Percentiles rank a stretch among this genome's conserved stretches.
Conservation (phyloP, 1,140 invertebrate genomes). For the Oppia nitens region DNA sequence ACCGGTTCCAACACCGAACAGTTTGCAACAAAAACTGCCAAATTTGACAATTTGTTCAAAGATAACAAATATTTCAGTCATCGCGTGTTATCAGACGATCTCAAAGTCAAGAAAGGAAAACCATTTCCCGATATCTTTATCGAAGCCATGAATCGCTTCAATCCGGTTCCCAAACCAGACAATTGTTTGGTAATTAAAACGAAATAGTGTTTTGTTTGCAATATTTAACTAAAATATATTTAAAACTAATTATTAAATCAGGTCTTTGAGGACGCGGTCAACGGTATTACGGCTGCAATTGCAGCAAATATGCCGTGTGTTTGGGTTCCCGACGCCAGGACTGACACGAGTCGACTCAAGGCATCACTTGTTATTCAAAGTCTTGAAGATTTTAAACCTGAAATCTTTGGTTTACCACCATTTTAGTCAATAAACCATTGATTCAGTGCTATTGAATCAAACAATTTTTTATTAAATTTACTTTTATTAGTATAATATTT, state of each 20-base stretch:
- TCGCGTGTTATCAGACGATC: constrained; percentile 9
- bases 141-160: constrained; percentile 3
- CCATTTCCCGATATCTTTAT: constrained; percentile 14
- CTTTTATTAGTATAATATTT: no score
- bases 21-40: background rate
- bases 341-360: background rate
- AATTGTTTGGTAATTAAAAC: background rate
- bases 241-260: background rate
- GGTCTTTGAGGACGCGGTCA: constrained; percentile 10
- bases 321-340: constrained; percentile 5
- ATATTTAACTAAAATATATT: no score
- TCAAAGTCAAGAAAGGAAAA: constrained; percentile 8
- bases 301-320: constrained; percentile 8
- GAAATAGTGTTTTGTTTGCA: background rate
- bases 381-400: constrained; percentile 4
- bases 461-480: no score
- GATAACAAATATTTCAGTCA: constrained; percentile 6
- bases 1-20: background rate
- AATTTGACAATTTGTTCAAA: constrained; percentile 7
- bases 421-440: no score
- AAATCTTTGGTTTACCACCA: constrained; percentile 5
- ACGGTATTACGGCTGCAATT: constrained; percentile 8
- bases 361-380: background rate
- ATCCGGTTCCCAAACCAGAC: background rate
- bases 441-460: no score